phyloP scores from a whole-genome alignment of 2,797 vertebrate species.

The Chaenodraco wilsoni region DNA sequence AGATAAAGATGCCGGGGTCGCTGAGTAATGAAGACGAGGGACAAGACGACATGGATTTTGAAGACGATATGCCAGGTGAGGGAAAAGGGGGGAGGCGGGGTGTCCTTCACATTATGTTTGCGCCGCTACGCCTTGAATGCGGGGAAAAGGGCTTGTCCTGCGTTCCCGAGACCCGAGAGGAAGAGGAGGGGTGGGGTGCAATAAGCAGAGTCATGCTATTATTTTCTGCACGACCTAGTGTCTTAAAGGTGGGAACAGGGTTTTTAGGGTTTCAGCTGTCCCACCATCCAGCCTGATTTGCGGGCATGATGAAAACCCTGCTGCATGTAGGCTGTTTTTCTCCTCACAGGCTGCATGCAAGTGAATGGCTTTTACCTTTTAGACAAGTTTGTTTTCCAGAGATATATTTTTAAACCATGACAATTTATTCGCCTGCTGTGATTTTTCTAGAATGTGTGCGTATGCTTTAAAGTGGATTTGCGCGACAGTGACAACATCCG shows the following conservation, averaged over 20 bases:
- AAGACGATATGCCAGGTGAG: conserved; percentile 94
- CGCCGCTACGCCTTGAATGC: conserved; percentile 85
- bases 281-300: conserved; percentile 44
- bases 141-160: conserved; percentile 85
- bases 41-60: conserved; percentile 93
- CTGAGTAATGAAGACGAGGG: conserved; percentile 93
- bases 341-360: conserved; percentile 39
- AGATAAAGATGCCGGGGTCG: conserved; percentile 93
- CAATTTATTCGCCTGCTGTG: not conserved
- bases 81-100: conserved; percentile 71
- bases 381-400: conserved; percentile 38
- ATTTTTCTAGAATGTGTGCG: conserved; percentile 4
- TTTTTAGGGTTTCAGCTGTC: conserved; percentile 47
- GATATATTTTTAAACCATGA: not conserved
- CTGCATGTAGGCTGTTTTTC: conserved; percentile 41
- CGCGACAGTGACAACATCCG: conserved; percentile 37
- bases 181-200: conserved; percentile 70
- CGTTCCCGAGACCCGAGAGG: conserved; percentile 71
- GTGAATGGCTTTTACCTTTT: conserved; percentile 31
- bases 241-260: conserved; percentile 60
- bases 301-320: conserved; percentile 47
- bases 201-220: conserved; percentile 79
- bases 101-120: conserved; percentile 81
- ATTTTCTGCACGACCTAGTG: conserved; percentile 68
- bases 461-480: conserved; percentile 31